These are phyloP conservation scores for Furcifer pardalis DNA, from an alignment of 2,797 vertebrate genomes.

Conservation along the genomic window DNA sequence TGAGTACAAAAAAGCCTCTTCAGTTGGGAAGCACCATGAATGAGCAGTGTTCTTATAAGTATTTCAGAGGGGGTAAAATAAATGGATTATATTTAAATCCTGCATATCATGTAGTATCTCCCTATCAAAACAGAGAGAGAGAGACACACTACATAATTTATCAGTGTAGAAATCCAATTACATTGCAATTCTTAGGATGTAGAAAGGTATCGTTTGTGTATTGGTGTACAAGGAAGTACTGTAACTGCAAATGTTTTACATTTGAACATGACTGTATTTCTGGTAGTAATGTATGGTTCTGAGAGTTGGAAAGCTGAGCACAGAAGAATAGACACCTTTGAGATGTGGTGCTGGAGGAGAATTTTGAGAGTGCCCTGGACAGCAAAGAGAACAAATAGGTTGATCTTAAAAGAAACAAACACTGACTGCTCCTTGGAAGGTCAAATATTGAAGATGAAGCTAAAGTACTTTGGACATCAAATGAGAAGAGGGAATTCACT, in stretches of 20 bases:
- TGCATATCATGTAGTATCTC: not conserved
- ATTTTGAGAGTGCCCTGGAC: no score
- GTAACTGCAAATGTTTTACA: slow-evolving; percentile 25
- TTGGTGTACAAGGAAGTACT: not conserved
- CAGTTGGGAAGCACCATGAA: not conserved
- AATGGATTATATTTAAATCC: not conserved
- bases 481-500: no score
- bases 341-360: no score
- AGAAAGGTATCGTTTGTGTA: not conserved
- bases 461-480: no score
- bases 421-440: no score
- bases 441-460: no score
- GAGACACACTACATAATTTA: not conserved
- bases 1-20: not conserved
- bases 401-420: no score
- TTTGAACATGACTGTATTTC: not conserved
- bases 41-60: not conserved
- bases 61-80: not conserved
- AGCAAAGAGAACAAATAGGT: no score
- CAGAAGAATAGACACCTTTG: no score
- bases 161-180: not conserved
- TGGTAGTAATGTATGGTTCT: no score
- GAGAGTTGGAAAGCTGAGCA: no score
- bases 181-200: not conserved
- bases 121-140: not conserved